These are phyloP conservation scores for Heptranchias perlo DNA, from an alignment of 2,113 vertebrate genomes.

Conservation along the genomic window DNA sequence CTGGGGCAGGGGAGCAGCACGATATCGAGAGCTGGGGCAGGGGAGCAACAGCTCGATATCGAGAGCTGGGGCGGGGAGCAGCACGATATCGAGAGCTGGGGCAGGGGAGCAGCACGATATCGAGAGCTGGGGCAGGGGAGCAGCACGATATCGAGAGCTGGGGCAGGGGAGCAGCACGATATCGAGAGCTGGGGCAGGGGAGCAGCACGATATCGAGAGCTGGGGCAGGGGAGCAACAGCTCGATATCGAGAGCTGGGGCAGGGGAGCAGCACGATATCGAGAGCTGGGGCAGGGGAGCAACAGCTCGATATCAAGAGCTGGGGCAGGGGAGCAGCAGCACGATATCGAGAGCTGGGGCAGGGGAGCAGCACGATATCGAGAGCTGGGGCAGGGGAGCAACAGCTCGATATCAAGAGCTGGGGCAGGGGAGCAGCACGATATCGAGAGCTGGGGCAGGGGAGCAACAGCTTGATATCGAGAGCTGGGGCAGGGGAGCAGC, in stretches of 20 bases:
- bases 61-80: not conserved
- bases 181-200: not conserved
- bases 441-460: not conserved
- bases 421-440: not conserved
- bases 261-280: not conserved
- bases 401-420: not conserved
- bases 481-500: not conserved
- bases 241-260: not conserved
- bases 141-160: not conserved
- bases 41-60: not conserved
- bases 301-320: not conserved
- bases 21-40: not conserved
- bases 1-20: not conserved
- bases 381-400: not conserved
- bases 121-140: not conserved
- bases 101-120: not conserved
- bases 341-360: not conserved
- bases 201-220: not conserved
- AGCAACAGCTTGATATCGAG: not conserved
- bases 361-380: not conserved
- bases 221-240: not conserved
- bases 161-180: not conserved
- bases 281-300: not conserved
- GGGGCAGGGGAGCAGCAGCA: not conserved
- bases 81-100: not conserved